Base-by-base conservation (phyloP, 2,113 vertebrate genomes). In the Helogale parvula region DNA sequence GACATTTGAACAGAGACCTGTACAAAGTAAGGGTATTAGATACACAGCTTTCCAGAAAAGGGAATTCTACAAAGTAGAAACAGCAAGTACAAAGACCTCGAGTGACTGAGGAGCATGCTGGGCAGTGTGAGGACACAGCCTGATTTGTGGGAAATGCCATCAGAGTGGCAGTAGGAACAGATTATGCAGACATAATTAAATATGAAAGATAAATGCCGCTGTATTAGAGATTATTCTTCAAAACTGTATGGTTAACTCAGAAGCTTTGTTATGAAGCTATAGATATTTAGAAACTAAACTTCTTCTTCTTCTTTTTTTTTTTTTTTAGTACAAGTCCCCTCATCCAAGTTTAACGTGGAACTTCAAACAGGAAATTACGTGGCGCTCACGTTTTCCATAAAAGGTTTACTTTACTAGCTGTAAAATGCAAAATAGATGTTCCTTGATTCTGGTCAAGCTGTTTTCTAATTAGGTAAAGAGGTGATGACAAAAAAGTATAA, bases 391-490 rank as follows among this genome's bases (percentile, higher is more conserved):
- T 50, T 96, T 97, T 65, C 50, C 81, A 96, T 27, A 68, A 90
- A 97, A 93, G 88, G 83, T 45, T 88, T 92, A 93, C 65, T 93
- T 81, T 92, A 57, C n/a, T 90, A 72, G 76, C 72, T 77, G 9
- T 85, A 38, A 83, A 85, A 95, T 74, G 47, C 31, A 88, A 96
- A 95, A 76, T 68, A 92, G 69, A 85, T 85, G 66, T 57, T 92
- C 71, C 81, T 96, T 96, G 68, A 45, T 95, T 95, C 68, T 66
- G 66, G 85, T 93, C 80, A 96, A 95, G 94, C 76, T 98, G 92
- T 97, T 97, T 97, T 96, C 95, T 81, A 95, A 96, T 96, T 45
- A 97, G 92, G 14, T 93, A 77, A 95, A 97, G 90, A 97, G 88
- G 81, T 86, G 84, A 90, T 84, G 87, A 89, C 50, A 5, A 80